Evolutionary conservation across 64 coral and sea anemone genomes (phyloP), one percentile per base, ranked within the genome.

Genomic region (Stichodactyla helianthus): DNA sequence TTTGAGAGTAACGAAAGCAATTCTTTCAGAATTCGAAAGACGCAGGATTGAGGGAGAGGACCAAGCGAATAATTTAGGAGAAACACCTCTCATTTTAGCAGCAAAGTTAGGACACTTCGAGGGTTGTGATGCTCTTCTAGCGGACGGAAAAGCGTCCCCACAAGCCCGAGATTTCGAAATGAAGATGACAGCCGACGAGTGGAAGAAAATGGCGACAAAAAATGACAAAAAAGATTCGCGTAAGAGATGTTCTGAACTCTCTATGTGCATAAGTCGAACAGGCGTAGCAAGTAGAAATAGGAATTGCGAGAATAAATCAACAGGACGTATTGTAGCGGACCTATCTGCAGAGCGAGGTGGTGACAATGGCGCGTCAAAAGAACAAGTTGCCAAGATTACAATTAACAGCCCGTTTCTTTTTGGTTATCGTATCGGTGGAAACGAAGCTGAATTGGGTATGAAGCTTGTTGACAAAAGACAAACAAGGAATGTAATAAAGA

Each of bases 11-110:
- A 89, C 83, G 20, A 88, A 92, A 60, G 86, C 82, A 23, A 77
- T 95, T n/a, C 12, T 91, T 31, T 31, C 84, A 77, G 93, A 89
- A 28, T 77, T 95, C 56, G 90, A 85, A 17, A 83, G 56, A 54
- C 83, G 86, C 18, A 88, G 83, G 10, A 62, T 95, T 27, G 51
- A 79, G 4, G 89, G 82, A 4, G 54, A 83, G 12, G 93, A 95
- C 86, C 91, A 95, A 68, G 52, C 89, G 55, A 95, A 95, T 67
- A 89, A 84, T 2, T 78, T 77, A 12, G 93, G 90, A 22, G 93
- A 95, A 92, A 95, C 93, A 9, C 83, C 93, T 51, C 57, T 95
- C 31, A 95, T 95, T 71, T 83, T 59, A 89, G 93, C 90, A 1
- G 85, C 78, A 17, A 89, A 95, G 71, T 89, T 95, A 23, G 87